Evolutionary conservation across 37 sponge, comb jelly and placozoan species (phyloP), one percentile per base, ranked within the genome.

Genomic region (Aphrocallistes beatrix): DNA sequence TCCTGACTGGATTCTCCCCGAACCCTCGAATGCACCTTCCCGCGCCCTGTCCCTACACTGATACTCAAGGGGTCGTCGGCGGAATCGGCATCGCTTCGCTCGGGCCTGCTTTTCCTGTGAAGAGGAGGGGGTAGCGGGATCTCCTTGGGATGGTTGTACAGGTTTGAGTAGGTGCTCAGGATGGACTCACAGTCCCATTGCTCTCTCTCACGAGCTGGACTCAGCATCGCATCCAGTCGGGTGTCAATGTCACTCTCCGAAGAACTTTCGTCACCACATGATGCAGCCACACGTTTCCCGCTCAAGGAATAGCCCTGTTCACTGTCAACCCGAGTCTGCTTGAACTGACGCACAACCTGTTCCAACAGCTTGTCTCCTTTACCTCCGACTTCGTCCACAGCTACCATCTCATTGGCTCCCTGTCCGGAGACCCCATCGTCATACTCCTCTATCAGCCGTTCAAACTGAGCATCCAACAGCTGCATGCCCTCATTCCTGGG

Each of bases 131-230:
- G 90, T 23, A 88, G 88, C 1, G 39, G 38, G 45, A 94, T 94
- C 83, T 86, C 88, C 34, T 88, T 90, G 9, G 96, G 96, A 51
- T 96, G 96, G 83, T 96, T 96, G 90, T 93, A 96, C 9, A 93
- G 86, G 84, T 89, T 96, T 49, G 96, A 93, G 84, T 93, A 90
- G 10, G 96, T 96, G 9, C 87, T 86, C 10, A 90, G 83, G 30
- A 90, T 84, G 25, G 90, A 87, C 40, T 96, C 94, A 88, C 96
- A 96, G 85, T 96, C 96, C 92, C 92, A 96, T 51, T 88, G 83
- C 17, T 51, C 81, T 23, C 38, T 50, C n/a, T 34, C 50, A 0
- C 38, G 36, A 37, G 82, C 75, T 37, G 81, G 86, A 30, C 86
- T 69, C 75, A 87, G 51, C 84, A 50, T 51, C 82, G 88, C 36